These are phyloP conservation scores for Paramuricea clavata DNA, from an alignment of 92 coral and sea anemone genomes.

Conservation along the genomic window DNA sequence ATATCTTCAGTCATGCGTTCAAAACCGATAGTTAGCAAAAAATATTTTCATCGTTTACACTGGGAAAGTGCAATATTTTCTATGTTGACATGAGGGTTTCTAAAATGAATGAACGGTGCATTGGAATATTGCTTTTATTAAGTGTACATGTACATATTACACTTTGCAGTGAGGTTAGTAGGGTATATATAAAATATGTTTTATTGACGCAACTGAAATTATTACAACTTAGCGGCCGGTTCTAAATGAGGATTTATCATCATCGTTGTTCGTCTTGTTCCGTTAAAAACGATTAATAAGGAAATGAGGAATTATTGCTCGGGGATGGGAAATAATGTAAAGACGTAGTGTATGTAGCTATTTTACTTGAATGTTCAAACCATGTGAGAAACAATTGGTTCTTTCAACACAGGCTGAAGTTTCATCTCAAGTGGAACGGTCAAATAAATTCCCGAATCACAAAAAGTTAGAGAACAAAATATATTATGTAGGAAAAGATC, in stretches of 20 bases:
- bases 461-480: not conserved
- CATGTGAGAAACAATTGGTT: no score
- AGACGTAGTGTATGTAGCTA: no score
- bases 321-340: no score
- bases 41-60: not conserved
- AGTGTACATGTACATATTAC: not conserved
- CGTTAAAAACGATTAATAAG: no score
- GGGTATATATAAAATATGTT: not conserved
- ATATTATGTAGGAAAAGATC: not conserved
- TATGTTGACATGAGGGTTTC: not conserved
- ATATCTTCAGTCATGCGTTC: constrained; percentile 24
- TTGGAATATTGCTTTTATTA: not conserved
- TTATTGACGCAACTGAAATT: not conserved
- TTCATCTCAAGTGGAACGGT: not conserved
- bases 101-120: not conserved
- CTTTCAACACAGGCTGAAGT: not conserved
- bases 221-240: no score
- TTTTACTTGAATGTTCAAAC: no score
- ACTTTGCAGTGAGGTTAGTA: no score
- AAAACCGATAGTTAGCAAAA: not conserved
- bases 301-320: no score
- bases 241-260: no score
- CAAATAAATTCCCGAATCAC: not conserved
- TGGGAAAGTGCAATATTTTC: no score
- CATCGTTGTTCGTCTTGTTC: no score